These are phyloP conservation scores for Andrena chrysosceles DNA, from an alignment of 2,888 invertebrate species.

Conservation along the genomic window DNA sequence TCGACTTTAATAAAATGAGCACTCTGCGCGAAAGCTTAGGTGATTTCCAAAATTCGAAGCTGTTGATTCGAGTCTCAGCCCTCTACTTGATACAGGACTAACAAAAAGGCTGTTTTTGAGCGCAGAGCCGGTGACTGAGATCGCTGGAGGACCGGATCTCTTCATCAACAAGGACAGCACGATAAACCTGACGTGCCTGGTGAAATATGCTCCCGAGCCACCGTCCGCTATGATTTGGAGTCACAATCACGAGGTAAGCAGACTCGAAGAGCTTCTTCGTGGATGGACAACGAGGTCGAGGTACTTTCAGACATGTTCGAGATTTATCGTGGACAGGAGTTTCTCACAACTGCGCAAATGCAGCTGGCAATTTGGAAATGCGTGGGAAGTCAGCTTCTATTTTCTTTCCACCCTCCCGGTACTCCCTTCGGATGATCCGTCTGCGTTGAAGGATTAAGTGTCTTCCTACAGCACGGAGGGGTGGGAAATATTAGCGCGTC, in stretches of 20 bases:
- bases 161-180: conserved; percentile 95
- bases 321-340: conserved; percentile 14
- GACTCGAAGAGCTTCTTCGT: conserved; percentile 21
- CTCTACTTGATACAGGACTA: neutral
- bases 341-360: no score
- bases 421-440: neutral
- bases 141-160: conserved; percentile 92
- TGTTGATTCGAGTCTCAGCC: no score
- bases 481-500: neutral
- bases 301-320: neutral
- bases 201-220: conserved; percentile 94
- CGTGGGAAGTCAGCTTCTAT: conserved; percentile 3
- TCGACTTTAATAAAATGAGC: no score
- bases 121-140: conserved; percentile 93
- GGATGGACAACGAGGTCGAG: neutral
- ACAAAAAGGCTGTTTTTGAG: conserved; percentile 54
- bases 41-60: neutral
- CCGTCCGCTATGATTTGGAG: conserved; percentile 94
- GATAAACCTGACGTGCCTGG: conserved; percentile 94
- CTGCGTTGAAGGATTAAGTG: neutral
- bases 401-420: neutral
- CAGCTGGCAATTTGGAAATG: neutral
- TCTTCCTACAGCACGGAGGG: neutral
- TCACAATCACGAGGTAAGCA: conserved; percentile 89
- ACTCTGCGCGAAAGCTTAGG: no score